phyloP scores from a whole-genome alignment of 30 jellyfish, hydroid and myxozoan genomes.

The Chrysaora quinquecirrha region DNA sequence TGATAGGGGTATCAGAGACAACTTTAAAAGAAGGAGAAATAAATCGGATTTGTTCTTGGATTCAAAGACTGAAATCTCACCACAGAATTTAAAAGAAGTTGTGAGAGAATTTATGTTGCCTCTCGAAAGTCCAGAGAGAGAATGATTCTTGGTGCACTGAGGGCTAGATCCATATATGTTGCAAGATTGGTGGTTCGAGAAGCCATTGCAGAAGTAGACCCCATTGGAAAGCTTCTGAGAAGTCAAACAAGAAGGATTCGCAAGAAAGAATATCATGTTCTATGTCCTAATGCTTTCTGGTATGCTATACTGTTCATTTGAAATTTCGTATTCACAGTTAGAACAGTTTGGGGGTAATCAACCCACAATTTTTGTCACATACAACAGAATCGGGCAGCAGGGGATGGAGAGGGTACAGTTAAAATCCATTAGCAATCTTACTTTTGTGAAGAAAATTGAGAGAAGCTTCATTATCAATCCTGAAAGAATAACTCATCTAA shows the following conservation, averaged over 20 bases:
- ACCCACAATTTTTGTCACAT: too few species aligned
- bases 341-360: too few species aligned
- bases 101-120: too few species aligned
- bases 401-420: too few species aligned
- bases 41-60: not conserved
- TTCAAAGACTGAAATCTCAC: not conserved
- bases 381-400: too few species aligned
- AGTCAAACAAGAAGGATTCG: conserved; percentile 11
- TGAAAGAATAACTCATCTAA: too few species aligned
- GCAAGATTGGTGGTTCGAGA: conserved; percentile 11
- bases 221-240: conserved; percentile 10
- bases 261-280: conserved; percentile 1
- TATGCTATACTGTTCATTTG: not conserved
- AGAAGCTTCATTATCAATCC: too few species aligned
- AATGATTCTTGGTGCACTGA: conserved; percentile 15
- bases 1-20: too few species aligned
- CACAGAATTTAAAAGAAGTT: not conserved
- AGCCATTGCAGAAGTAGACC: conserved; percentile 6
- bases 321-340: too few species aligned
- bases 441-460: too few species aligned
- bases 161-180: conserved; percentile 5
- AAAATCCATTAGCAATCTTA: too few species aligned
- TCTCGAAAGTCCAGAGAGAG: not conserved
- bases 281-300: conserved; percentile 15
- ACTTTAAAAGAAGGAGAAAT: not conserved